These are phyloP conservation scores for Asarcornis scutulata DNA, from an alignment of 2,113 vertebrate genomes.

Conservation along the genomic window DNA sequence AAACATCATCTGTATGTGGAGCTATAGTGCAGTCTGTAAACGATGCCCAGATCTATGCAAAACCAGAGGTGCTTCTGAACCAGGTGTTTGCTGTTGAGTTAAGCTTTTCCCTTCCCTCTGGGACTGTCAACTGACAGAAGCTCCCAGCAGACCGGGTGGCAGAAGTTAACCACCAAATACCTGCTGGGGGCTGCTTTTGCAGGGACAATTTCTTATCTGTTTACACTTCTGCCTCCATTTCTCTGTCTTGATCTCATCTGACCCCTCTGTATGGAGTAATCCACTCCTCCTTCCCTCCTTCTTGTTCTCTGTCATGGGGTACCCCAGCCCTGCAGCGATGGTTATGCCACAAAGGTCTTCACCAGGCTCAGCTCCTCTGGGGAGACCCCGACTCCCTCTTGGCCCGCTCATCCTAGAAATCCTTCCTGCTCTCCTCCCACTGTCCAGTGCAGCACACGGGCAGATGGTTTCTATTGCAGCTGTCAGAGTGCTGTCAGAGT, in stretches of 20 bases:
- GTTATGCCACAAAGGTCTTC: background rate
- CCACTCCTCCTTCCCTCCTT: background rate
- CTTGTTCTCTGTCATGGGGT: rapidly evolving
- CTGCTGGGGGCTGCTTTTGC: background rate
- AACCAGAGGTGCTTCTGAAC: background rate
- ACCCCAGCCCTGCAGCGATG: background rate
- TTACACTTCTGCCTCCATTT: background rate
- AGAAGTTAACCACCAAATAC: background rate
- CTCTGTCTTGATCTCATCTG: background rate
- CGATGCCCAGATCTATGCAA: background rate
- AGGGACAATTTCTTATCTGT: background rate
- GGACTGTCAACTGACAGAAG: background rate
- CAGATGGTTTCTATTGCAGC: slow-evolving; percentile 50
- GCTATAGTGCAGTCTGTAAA: background rate
- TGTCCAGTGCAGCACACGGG: rapidly evolving
- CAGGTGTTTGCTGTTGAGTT: background rate
- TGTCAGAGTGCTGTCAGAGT: background rate
- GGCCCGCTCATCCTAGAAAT: background rate
- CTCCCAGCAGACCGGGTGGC: background rate
- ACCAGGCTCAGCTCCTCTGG: background rate
- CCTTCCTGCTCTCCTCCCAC: background rate
- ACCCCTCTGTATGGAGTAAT: background rate
- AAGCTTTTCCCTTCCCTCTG: background rate
- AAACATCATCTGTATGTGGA: background rate
- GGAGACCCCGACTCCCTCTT: background rate